Evolutionary conservation across 2,888 invertebrate genomes (phyloP).

Genomic region (Lamellibrachia satsuma): DNA sequence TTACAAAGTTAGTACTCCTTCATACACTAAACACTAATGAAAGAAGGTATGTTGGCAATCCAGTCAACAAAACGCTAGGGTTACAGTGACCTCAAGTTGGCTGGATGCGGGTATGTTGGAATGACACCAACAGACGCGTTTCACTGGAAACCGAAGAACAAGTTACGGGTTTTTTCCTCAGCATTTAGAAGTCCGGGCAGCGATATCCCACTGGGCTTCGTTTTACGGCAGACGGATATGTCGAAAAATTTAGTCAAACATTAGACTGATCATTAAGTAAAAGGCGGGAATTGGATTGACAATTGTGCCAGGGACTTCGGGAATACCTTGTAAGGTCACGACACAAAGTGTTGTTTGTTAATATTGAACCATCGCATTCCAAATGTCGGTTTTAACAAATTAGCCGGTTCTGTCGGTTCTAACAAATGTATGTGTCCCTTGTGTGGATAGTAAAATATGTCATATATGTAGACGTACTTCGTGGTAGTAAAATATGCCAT

Average conservation of each 20-base stretch:
- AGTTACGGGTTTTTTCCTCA: not conserved
- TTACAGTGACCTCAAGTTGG: not conserved
- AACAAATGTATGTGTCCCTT: not conserved
- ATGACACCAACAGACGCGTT: not conserved
- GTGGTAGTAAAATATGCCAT: not conserved
- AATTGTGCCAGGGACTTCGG: too few relatives aligned
- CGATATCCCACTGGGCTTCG: not conserved
- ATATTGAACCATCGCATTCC: not conserved
- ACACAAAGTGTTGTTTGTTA: too few relatives aligned
- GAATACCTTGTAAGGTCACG: too few relatives aligned
- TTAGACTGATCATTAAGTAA: too few relatives aligned
- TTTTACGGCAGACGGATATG: not conserved
- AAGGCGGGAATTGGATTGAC: too few relatives aligned
- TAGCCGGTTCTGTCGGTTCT: not conserved
- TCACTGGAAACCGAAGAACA: conserved; percentile 13
- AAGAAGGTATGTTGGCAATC: not conserved
- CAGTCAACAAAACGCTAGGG: not conserved
- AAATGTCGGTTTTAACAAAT: not conserved
- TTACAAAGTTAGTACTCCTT: not conserved
- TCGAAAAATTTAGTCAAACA: too few relatives aligned
- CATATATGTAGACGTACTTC: not conserved
- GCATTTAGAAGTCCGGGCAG: not conserved
- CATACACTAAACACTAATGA: not conserved
- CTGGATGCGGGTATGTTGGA: not conserved
- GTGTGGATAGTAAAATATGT: not conserved